Evolutionary conservation across 2,113 vertebrate species (phyloP).

Genomic region (Caracal caracal): DNA sequence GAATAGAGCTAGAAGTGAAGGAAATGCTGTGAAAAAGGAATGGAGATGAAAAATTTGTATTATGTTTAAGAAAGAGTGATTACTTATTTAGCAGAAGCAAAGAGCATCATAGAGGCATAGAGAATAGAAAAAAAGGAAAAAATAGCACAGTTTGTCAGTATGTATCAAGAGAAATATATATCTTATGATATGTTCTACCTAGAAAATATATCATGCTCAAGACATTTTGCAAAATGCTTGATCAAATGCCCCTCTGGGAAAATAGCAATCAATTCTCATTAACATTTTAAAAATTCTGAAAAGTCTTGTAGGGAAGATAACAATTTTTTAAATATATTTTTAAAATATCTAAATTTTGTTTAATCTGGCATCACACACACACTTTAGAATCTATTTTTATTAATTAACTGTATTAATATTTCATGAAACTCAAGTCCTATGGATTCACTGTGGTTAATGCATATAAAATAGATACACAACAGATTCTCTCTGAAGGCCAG

Average conservation of each 20-base stretch:
- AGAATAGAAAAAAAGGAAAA: not conserved
- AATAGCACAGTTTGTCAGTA: not conserved
- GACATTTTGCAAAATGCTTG: not conserved
- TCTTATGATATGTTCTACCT: not conserved
- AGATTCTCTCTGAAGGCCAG: not conserved
- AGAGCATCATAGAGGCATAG: not conserved
- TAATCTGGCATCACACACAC: not conserved
- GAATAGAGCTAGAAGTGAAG: not conserved
- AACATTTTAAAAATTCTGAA: not conserved
- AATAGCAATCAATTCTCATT: not conserved
- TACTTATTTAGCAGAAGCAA: not conserved
- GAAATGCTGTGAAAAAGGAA: not conserved
- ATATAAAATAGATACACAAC: not conserved
- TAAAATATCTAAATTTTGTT: not conserved
- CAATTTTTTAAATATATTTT: not conserved
- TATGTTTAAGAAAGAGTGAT: not conserved
- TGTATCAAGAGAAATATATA: not conserved
- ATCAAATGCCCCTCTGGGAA: not conserved
- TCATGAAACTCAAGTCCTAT: not conserved
- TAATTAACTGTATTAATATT: not conserved
- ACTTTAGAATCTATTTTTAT: not conserved
- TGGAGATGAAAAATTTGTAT: not conserved
- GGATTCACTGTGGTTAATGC: not conserved
- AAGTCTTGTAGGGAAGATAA: not conserved
- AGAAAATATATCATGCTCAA: not conserved